Conservation (phyloP, 2,888 invertebrate species). For the Nineta flava region DNA sequence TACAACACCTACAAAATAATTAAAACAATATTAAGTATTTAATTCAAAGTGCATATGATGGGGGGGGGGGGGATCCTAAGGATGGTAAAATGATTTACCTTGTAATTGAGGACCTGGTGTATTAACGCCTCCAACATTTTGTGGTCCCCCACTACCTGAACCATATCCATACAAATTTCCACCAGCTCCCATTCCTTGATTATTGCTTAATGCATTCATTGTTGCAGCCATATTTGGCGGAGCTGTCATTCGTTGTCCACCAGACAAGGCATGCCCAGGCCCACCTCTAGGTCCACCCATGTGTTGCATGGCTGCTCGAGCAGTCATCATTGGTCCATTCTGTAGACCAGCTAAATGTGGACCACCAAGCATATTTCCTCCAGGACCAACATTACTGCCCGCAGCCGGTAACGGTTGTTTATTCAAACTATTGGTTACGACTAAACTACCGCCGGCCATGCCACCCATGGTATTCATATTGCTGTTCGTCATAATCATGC, state of each 20-base stretch:
- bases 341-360: conserved; percentile 43
- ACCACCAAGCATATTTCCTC: conserved; percentile 15
- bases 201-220: conserved; percentile 15
- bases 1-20: conserved; percentile 27
- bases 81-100: conserved; percentile 5
- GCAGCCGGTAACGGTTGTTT: conserved; percentile 46
- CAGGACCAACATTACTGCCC: conserved; percentile 31
- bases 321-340: conserved; percentile 55
- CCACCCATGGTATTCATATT: conserved; percentile 47
- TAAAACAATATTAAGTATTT: neutral
- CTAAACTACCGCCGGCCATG: conserved; percentile 56
- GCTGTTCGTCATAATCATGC: conserved; percentile 71
- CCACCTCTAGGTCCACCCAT: conserved; percentile 27
- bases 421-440: conserved; percentile 58
- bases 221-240: conserved; percentile 29
- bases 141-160: conserved; percentile 35
- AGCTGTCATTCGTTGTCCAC: conserved; percentile 44
- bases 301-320: conserved; percentile 29
- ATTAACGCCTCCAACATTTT: conserved; percentile 19
- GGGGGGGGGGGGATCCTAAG: no score
- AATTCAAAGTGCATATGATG: no score
- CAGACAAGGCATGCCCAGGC: conserved; percentile 31
- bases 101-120: conserved; percentile 18
- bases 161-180: conserved; percentile 36
- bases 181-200: conserved; percentile 13